Evolutionary conservation across 2,888 invertebrate genomes (phyloP), one percentile per base, ranked within the genome.

Genomic region (Horisme vitalbata): DNA sequence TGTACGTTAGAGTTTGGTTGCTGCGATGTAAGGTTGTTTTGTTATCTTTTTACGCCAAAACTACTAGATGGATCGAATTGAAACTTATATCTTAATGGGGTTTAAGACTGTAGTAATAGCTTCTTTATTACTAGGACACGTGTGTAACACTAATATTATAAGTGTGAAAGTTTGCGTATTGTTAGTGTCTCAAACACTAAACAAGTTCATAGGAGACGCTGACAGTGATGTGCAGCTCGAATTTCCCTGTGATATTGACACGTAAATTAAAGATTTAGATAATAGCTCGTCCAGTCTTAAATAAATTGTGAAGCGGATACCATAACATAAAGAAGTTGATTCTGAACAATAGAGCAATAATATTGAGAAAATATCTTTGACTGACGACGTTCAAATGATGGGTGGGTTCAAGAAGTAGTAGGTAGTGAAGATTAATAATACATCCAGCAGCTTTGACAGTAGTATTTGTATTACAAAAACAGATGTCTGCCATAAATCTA

Each of bases 351-450:
- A 21, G 18, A 14, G 12, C 6, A 11, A 1, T 9, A 45, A 26
- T 10, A 30, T 7, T 45, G 26, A 26, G 14, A 45, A 13, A 10
- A 27, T 36, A 20, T 24, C 26, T 11, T 11, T 11, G 23, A 24
- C 13, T 30, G 4, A 35, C 26, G 27, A 28, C 28, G n/a, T n/a
- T n/a, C n/a, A n/a, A n/a, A 11, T 7, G 12, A 9, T 35, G 36
- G 32, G 41, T 47, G 36, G 47, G 41, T 32, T 41, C 26, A 8
- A 24, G n/a, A 11, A 37, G 30, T 13, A 32, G 47, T 47, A 32
- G 41, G 47, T 36, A 41, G 35, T 35, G 30, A 23, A 34, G 32
- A 26, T 39, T 34, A 9, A 32, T 10, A 41, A 27, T 33, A 11
- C 34, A 26, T 12, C 23, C 20, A 35, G n/a, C 11, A 34, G n/a